A percentile compares a stretch with the other conserved stretches of the same genome.
These are phyloP conservation scores for Anthonomus grandis DNA, from an alignment of 1,140 invertebrate genomes.

Conservation along the genomic window DNA sequence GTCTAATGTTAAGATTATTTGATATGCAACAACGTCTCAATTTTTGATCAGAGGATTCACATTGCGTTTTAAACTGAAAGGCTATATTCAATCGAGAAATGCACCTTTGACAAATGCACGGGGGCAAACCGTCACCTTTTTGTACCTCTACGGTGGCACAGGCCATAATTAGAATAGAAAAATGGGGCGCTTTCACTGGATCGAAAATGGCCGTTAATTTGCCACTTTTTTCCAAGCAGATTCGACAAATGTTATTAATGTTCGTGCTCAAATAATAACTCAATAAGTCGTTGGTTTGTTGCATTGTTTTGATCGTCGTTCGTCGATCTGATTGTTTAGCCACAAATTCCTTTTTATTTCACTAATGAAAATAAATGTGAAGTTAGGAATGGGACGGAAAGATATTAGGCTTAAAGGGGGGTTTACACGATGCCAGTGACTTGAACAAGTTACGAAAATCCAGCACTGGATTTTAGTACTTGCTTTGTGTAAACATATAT, in stretches of 20 bases:
- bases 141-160: conserved; percentile 62
- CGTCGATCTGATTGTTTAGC: too few species aligned
- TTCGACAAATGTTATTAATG: conserved; percentile 57
- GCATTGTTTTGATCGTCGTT: background rate
- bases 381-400: too few species aligned
- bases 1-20: too few species aligned
- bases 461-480: too few species aligned
- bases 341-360: too few species aligned
- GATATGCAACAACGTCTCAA: conserved; percentile 60
- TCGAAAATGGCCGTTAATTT: conserved; percentile 62
- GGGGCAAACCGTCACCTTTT: conserved; percentile 60
- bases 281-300: conserved; percentile 39
- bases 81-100: conserved; percentile 61
- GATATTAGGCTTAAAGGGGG: too few species aligned
- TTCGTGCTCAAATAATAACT: conserved; percentile 46
- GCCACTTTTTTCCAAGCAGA: conserved; percentile 61
- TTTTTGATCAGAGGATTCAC: conserved; percentile 60
- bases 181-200: conserved; percentile 53
- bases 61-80: conserved; percentile 65
- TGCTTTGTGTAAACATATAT: too few species aligned
- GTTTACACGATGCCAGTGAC: too few species aligned
- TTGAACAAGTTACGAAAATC: too few species aligned
- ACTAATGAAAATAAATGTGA: too few species aligned
- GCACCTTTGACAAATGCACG: conserved; percentile 64
- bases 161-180: conserved; percentile 60